A percentile compares a stretch with the other conserved stretches of the same genome.
Conservation (phyloP, 2,797 vertebrate genomes). For the Champsocephalus gunnari region DNA sequence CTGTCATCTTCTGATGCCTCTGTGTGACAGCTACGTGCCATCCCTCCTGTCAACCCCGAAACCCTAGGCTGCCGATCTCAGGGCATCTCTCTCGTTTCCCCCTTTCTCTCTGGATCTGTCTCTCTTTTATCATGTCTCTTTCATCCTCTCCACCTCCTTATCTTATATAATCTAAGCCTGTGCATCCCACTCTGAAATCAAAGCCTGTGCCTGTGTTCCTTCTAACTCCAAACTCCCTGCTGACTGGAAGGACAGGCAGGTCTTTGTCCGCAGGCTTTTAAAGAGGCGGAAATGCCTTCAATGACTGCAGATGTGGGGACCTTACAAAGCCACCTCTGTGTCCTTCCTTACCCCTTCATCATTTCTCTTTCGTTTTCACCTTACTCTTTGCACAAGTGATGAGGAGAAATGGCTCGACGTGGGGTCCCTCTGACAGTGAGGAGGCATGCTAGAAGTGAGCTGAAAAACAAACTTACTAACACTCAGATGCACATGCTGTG, state of each 20-base stretch:
- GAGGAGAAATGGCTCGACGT: constrained; percentile 14
- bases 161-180: constrained; percentile 71
- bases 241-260: constrained; percentile 65
- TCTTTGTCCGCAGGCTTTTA: constrained; percentile 74
- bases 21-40: constrained; percentile 27
- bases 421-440: constrained; percentile 13
- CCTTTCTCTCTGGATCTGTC: constrained; percentile 12
- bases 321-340: constrained; percentile 76
- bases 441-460: constrained; percentile 18
- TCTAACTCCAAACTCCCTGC: constrained; percentile 55
- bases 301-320: constrained; percentile 80
- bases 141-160: constrained; percentile 63
- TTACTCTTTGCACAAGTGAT: constrained; percentile 25
- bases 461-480: constrained; percentile 14
- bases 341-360: constrained; percentile 53
- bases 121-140: constrained; percentile 47
- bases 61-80: constrained; percentile 14
- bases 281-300: constrained; percentile 80
- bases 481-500: constrained; percentile 21
- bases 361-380: constrained; percentile 56
- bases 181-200: constrained; percentile 76
- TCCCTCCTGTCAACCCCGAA: background rate
- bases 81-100: constrained; percentile 31
- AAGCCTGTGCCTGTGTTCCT: constrained; percentile 72
- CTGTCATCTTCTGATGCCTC: constrained; percentile 12